Evolutionary conservation across 2,113 vertebrate species (phyloP).

Genomic region (Paratilapia polleni): DNA sequence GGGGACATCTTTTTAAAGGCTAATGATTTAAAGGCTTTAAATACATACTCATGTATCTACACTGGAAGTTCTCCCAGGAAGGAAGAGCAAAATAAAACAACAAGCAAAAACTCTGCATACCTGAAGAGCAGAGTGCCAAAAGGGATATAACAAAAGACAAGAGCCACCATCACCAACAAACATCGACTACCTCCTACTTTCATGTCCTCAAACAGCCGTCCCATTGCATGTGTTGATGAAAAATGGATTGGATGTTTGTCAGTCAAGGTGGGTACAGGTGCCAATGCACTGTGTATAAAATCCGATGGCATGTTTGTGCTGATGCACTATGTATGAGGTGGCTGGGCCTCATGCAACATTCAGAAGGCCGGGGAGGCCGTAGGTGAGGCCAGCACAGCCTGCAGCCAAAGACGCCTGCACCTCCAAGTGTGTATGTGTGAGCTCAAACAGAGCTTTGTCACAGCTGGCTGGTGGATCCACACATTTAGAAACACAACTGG

Average conservation of each 20-base stretch:
- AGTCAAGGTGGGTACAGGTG: slow-evolving; percentile 82
- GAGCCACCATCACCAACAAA: not conserved
- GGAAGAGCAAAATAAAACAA: not conserved
- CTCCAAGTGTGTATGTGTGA: slow-evolving; percentile 32
- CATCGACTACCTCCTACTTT: not conserved
- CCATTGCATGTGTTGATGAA: slow-evolving; percentile 80
- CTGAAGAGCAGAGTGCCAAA: not conserved
- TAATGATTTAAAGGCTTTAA: not conserved
- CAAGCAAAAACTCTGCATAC: not conserved
- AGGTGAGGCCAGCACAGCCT: slow-evolving; percentile 78
- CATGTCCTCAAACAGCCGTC: slow-evolving; percentile 49
- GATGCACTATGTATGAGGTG: slow-evolving; percentile 84
- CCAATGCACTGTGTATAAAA: slow-evolving; percentile 73
- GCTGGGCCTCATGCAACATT: slow-evolving; percentile 81
- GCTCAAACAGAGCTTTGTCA: slow-evolving; percentile 43
- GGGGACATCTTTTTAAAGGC: not conserved
- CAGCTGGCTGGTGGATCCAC: slow-evolving; percentile 56
- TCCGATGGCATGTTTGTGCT: slow-evolving; percentile 80
- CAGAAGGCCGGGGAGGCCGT: slow-evolving; percentile 73
- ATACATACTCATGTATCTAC: not conserved
- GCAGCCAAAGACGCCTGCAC: slow-evolving; percentile 66
- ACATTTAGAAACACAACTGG: slow-evolving; percentile 57
- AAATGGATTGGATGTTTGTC: slow-evolving; percentile 82
- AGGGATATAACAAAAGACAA: not conserved
- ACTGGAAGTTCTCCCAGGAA: not conserved